These are phyloP conservation scores for Tromatobia lineatoria DNA, from an alignment of 2,888 invertebrate species.

Conservation along the genomic window DNA sequence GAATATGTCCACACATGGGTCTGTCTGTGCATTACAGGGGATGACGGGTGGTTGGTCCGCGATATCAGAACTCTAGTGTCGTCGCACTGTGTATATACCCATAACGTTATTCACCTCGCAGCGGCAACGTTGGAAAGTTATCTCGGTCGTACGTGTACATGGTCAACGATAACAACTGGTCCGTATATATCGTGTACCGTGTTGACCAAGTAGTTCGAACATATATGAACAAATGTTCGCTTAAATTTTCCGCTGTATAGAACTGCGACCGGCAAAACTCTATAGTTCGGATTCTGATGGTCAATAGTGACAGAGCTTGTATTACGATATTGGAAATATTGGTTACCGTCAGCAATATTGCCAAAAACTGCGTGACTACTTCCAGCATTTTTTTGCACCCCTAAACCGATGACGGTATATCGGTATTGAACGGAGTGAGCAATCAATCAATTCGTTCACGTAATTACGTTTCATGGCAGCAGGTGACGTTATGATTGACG, in stretches of 20 bases:
- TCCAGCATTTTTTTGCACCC: not conserved
- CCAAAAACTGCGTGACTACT: not conserved
- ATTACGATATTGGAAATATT: not conserved
- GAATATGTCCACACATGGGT: constrained; percentile 2
- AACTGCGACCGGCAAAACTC: not conserved
- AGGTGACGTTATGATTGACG: constrained; percentile 9
- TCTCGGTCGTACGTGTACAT: constrained; percentile 1
- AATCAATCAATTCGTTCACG: constrained; percentile 7
- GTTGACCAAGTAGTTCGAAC: not conserved
- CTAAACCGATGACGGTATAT: not conserved
- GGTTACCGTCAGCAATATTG: not conserved
- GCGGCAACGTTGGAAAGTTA: not conserved
- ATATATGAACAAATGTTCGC: not conserved
- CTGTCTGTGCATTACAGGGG: not conserved
- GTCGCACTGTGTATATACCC: not conserved
- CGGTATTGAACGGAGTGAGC: not conserved
- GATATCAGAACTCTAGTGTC: constrained; percentile 6
- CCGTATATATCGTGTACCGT: not conserved
- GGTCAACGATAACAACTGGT: not conserved
- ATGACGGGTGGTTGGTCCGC: constrained; percentile 15
- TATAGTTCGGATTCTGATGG: not conserved
- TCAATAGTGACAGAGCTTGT: not conserved
- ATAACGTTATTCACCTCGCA: not conserved
- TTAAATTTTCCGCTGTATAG: not conserved
- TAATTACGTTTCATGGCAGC: constrained; percentile 7